Conservation (phyloP, 2,113 vertebrate species). For the Cairina moschata region DNA sequence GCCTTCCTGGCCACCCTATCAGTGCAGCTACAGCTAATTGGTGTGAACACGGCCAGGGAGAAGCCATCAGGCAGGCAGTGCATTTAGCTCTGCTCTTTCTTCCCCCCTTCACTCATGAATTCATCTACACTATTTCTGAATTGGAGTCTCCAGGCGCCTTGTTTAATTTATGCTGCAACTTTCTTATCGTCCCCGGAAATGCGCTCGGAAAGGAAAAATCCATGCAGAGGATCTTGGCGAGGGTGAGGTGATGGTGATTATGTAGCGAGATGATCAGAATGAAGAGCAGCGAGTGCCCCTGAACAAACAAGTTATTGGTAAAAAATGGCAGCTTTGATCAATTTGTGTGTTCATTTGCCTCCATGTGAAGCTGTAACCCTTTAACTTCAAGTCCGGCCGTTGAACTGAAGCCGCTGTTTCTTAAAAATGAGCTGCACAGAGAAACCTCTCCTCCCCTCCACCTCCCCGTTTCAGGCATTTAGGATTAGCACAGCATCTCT, state of each 20-base stretch:
- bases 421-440: neutral
- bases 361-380: neutral
- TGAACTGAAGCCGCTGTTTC: neutral
- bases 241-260: neutral
- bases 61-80: neutral
- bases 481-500: neutral
- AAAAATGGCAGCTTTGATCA: constrained; percentile 54
- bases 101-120: constrained; percentile 8
- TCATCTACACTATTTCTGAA: constrained; percentile 3
- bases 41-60: neutral
- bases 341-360: neutral
- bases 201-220: constrained; percentile 42
- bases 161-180: constrained; percentile 61
- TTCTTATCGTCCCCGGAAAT: neutral
- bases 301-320: constrained; percentile 20
- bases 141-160: neutral
- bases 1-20: neutral
- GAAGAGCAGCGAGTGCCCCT: neutral
- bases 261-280: neutral
- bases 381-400: neutral
- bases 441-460: neutral
- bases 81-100: neutral
- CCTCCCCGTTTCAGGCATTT: neutral
- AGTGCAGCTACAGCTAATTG: neutral
- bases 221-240: constrained; percentile 3